Conservation (phyloP, 2,113 vertebrate species). For the Gorsachius goisagi region DNA sequence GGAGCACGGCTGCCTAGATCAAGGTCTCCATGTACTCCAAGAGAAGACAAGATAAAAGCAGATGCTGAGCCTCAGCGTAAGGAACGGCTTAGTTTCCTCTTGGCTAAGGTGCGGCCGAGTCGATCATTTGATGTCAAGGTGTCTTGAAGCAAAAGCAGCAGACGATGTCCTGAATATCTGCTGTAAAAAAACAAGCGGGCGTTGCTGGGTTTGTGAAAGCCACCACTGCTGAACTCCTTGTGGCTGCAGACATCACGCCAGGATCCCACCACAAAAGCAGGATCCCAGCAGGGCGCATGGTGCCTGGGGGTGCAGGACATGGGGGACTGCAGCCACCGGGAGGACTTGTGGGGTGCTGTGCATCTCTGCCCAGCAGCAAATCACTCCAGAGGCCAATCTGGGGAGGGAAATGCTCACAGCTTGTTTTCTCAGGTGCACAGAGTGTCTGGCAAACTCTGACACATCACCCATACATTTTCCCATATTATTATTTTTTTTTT, state of each 20-base stretch:
- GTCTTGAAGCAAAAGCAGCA: background rate
- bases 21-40: background rate
- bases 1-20: background rate
- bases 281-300: fast-evolving
- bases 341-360: background rate
- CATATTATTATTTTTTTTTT: background rate
- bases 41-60: background rate
- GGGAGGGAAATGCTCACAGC: background rate
- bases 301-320: background rate
- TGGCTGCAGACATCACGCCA: fast-evolving
- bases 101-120: background rate
- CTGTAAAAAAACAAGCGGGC: background rate
- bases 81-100: background rate
- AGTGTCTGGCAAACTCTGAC: background rate
- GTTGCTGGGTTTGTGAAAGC: background rate
- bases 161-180: background rate
- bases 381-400: fast-evolving
- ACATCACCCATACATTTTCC: background rate
- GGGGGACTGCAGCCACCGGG: background rate
- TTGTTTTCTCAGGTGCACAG: background rate
- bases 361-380: background rate
- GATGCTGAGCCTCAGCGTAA: background rate
- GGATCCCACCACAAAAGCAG: background rate
- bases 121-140: background rate
- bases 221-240: background rate